Conservation (phyloP, 2,797 vertebrate genomes). For the Anolis apletophallus region DNA sequence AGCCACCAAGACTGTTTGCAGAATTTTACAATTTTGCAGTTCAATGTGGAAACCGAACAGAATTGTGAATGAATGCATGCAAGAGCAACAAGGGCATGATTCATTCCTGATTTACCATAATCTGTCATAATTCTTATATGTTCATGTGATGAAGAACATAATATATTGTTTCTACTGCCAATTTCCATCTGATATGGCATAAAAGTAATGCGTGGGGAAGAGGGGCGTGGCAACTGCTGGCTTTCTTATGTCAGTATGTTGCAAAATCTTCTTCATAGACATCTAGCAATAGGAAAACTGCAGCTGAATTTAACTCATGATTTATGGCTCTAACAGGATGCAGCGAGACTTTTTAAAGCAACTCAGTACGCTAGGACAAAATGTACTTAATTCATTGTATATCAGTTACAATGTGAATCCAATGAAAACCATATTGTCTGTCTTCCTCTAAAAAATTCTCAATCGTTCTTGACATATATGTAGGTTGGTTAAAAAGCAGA, state of each 20-base stretch:
- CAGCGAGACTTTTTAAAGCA: background rate
- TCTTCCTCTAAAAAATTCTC: background rate
- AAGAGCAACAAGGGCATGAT: background rate
- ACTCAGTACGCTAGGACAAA: background rate
- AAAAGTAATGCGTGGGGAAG: background rate
- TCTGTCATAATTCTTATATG: background rate
- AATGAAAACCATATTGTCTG: background rate
- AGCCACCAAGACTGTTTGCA: background rate
- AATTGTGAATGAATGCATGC: background rate
- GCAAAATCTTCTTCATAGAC: background rate
- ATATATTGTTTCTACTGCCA: background rate
- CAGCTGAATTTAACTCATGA: background rate
- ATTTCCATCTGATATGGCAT: background rate
- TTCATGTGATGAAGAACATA: background rate
- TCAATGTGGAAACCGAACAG: background rate
- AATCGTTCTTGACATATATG: too few species aligned
- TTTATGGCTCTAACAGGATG: background rate
- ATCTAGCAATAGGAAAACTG: background rate
- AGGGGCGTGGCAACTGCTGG: background rate
- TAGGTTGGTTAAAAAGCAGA: background rate
- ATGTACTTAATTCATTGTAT: background rate
- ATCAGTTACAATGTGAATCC: background rate
- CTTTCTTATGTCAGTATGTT: background rate
- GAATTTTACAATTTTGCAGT: background rate
- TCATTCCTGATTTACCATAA: background rate